Conservation (phyloP, 2,797 vertebrate species). For the Hydrolagus colliei region DNA sequence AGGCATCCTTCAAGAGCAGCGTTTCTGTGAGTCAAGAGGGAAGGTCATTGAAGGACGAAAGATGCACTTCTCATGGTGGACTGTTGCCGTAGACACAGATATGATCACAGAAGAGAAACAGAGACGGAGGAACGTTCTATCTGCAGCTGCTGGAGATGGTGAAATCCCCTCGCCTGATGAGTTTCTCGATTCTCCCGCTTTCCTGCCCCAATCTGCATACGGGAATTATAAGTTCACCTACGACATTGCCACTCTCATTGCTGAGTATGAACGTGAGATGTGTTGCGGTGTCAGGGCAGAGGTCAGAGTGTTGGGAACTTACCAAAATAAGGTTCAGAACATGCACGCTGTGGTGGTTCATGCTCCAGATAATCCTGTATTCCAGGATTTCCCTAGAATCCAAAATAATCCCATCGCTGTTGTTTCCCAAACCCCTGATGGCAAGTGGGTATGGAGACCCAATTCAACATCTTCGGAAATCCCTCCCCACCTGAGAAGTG, state of each 20-base stretch:
- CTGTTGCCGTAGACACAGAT: not conserved
- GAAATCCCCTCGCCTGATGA: not conserved
- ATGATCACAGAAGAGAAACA: not conserved
- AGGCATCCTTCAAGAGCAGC: not conserved
- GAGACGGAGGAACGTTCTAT: no score
- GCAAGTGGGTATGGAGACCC: not conserved
- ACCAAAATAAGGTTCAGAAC: not conserved
- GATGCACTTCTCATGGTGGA: not conserved
- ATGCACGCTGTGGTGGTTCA: not conserved
- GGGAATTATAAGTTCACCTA: constrained; percentile 12
- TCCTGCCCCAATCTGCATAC: not conserved
- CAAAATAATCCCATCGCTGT: not conserved
- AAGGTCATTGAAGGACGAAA: not conserved
- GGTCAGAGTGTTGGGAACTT: not conserved
- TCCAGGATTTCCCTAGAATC: not conserved
- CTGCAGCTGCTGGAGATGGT: no score
- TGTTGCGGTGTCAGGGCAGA: not conserved
- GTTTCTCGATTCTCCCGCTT: not conserved
- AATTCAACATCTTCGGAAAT: not conserved
- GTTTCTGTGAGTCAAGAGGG: not conserved
- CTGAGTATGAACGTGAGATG: not conserved
- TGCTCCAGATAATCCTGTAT: not conserved
- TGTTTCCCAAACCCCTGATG: not conserved
- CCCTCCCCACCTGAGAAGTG: not conserved
- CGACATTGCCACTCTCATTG: not conserved